phyloP scores from a whole-genome alignment of 2,797 vertebrate species.

The Synanceia verrucosa region DNA sequence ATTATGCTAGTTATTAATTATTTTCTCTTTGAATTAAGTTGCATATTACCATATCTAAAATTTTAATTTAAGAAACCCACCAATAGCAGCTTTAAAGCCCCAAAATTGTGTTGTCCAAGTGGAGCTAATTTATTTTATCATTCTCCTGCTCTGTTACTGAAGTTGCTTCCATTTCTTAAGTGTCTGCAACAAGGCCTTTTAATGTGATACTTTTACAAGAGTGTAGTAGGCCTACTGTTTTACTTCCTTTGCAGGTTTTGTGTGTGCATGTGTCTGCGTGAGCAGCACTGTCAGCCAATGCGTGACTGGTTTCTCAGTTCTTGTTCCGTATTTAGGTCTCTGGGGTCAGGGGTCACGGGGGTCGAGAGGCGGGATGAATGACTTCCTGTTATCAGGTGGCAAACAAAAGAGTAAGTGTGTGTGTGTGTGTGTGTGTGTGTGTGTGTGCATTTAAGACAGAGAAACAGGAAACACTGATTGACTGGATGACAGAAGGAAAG shows the following conservation, averaged over 20 bases:
- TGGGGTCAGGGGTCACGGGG: constrained; percentile 65
- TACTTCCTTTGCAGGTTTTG: neutral
- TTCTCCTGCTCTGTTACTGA: neutral
- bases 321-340: constrained; percentile 69
- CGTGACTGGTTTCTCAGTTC: constrained; percentile 50
- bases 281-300: constrained; percentile 44
- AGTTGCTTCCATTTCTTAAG: neutral
- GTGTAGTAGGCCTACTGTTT: neutral
- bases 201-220: neutral
- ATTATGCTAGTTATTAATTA: neutral
- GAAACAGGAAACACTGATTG: constrained; percentile 42
- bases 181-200: neutral
- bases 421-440: neutral
- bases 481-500: constrained; percentile 45
- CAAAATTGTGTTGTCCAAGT: neutral
- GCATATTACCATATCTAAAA: neutral
- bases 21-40: neutral
- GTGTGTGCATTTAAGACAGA: constrained; percentile 13
- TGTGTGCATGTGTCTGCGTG: constrained; percentile 14
- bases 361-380: constrained; percentile 65
- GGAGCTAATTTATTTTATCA: neutral
- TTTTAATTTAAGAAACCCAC: neutral
- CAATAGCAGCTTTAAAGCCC: neutral
- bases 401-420: constrained; percentile 55
- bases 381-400: constrained; percentile 72